phyloP scores from a whole-genome alignment of 2,888 invertebrate genomes.

The Chrysopilus asiliformis region DNA sequence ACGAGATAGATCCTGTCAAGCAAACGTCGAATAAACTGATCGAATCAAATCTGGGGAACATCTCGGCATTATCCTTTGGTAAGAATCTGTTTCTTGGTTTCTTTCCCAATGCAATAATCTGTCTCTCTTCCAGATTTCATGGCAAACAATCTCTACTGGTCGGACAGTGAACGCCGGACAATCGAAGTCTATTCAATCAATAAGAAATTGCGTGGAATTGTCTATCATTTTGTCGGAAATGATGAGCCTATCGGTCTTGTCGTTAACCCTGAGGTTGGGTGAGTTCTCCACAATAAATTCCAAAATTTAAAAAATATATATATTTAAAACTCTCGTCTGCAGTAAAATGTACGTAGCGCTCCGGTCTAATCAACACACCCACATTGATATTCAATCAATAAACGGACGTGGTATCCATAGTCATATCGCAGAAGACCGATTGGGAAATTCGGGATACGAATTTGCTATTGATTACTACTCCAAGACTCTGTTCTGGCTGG shows the following conservation, averaged over 20 bases:
- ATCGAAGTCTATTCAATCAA: conserved; percentile 53
- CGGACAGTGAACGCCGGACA: conserved; percentile 47
- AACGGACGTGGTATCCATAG: conserved; percentile 43
- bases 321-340: conserved; percentile 16
- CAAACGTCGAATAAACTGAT: conserved; percentile 26
- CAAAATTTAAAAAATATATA: background rate
- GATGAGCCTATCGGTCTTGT: conserved; percentile 57
- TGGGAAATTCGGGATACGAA: conserved; percentile 30
- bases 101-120: background rate
- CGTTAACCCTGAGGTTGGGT: conserved; percentile 38
- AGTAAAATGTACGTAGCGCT: conserved; percentile 54
- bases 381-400: conserved; percentile 55
- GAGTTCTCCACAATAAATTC: conserved; percentile 8
- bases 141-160: conserved; percentile 59
- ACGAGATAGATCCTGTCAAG: conserved; percentile 29
- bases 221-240: conserved; percentile 44
- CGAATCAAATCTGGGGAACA: conserved; percentile 35
- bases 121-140: conserved; percentile 43
- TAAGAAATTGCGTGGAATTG: conserved; percentile 43
- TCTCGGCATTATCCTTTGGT: conserved; percentile 48
- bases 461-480: conserved; percentile 41
- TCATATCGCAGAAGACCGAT: conserved; percentile 29
- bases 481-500: conserved; percentile 51
- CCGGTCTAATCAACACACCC: conserved; percentile 32
- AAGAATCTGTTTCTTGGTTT: conserved; percentile 17